phyloP scores from a whole-genome alignment of 2,113 vertebrate genomes.

The Dascyllus trimaculatus region DNA sequence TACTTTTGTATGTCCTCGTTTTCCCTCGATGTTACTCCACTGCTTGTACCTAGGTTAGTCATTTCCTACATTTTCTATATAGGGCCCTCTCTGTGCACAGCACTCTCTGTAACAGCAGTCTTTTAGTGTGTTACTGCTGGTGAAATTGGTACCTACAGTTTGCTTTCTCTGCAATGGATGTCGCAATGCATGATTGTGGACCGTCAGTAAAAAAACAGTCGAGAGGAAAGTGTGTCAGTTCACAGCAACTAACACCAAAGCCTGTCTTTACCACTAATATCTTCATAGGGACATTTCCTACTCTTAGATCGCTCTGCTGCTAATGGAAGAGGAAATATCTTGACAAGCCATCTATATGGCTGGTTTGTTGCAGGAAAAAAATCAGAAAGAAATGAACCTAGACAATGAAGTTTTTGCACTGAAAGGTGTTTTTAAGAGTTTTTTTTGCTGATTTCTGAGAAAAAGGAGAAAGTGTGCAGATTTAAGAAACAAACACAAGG shows the following conservation, averaged over 20 bases:
- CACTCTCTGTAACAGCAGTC: slow-evolving; percentile 23
- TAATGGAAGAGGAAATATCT: not conserved
- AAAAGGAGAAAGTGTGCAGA: not conserved
- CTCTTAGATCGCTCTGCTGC: not conserved
- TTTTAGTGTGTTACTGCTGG: slow-evolving; percentile 7
- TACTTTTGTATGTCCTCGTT: slow-evolving; percentile 14
- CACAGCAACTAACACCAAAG: slow-evolving; percentile 35
- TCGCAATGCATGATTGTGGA: slow-evolving; percentile 6
- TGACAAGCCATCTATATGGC: not conserved
- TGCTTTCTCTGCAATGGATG: slow-evolving; percentile 15
- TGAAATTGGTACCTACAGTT: slow-evolving; percentile 53
- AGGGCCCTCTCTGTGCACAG: not conserved
- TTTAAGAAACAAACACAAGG: not conserved
- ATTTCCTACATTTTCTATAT: slow-evolving; percentile 5
- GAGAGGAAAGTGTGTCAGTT: slow-evolving; percentile 14
- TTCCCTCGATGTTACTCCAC: not conserved
- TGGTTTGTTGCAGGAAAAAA: not conserved
- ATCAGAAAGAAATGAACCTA: not conserved
- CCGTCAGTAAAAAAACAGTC: slow-evolving; percentile 24
- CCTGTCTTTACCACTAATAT: slow-evolving; percentile 39
- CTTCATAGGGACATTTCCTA: slow-evolving; percentile 12
- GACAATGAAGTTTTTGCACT: not conserved
- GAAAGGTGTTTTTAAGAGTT: not conserved
- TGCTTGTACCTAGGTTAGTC: slow-evolving; percentile 9
- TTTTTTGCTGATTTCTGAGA: not conserved